Evolutionary conservation across 2,797 vertebrate genomes (phyloP), one percentile per base, ranked within the genome.

Genomic region (Dromococcyx pavoninus): DNA sequence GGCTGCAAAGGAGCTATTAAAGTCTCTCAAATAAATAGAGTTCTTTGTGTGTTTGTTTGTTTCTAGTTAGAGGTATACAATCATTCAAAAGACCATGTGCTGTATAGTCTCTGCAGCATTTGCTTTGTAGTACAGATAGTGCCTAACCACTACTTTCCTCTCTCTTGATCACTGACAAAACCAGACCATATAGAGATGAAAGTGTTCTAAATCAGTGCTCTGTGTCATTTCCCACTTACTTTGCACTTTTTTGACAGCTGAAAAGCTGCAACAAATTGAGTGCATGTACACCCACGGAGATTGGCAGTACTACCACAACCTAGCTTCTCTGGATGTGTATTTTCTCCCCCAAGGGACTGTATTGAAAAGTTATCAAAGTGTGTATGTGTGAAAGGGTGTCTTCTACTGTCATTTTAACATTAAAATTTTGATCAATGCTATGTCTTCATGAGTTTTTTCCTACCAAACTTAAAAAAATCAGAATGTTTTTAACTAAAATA

Each of bases 171-270:
- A 79, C 93, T 95, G 97, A 95, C 41, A 0, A 97, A 97, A 96
- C 94, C 96, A 96, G 95, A 94, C 92, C 93, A 77, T 95, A 95
- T 87, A 95, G 95, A 97, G 96, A 97, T 97, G 95, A 97, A 97
- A 96, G 96, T 95, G 93, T 97, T 97, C 94, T 96, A 95, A 95
- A 97, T 95, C 95, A 95, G 95, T 94, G 96, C 91, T 96, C 96
- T 97, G 93, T 97, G 95, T 97, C 95, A 95, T 95, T 96, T 97
- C 95, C 96, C 94, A 95, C 96, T 96, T 96, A 96, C 95, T 96
- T 96, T 97, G 96, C 95, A 91, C 94, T 95, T 97, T 97, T 97
- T 89, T 93, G 96, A 96, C 95, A 95, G 96, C 93, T 95, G 94
- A 95, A 95, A 94, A 79, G 92, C 95, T 97, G 93, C 81, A 97